Base-by-base conservation (phyloP, 2,888 invertebrate genomes). In the Epistrophe eligans region DNA sequence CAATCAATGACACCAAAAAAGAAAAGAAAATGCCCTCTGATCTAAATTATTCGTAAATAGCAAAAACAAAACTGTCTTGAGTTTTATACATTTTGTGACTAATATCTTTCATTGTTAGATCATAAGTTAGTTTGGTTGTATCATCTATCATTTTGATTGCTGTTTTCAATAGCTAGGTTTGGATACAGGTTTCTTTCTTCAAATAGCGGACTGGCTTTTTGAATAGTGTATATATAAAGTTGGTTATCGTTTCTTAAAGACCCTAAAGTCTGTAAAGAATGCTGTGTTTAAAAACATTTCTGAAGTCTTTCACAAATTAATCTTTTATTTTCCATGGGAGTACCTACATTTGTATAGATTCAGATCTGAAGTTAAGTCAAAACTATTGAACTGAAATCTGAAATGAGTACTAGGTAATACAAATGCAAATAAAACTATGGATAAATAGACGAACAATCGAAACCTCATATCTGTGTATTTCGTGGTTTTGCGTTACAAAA, bases 51-150 rank as follows among this genome's bases (percentile, higher is more conserved):
- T 24, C 40, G 62, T 40, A 62, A 62, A 62, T 62, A 15, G 9
- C 35, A 43, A 40, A 9, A 13, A 24, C 4, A 62, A 43, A 62
- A 62, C 62, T 15, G 43, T 43, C 1, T 38, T 58, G 10, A 15
- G 2, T 28, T 35, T 8, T 38, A 13, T n/a, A n/a, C 13, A 19
- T 40, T 62, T 9, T 43, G 62, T 62, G 62, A 62, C 62, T 62
- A 62, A 62, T 43, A 43, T 62, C 40, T 62, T 40, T 8, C 62
- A 43, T 43, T 60, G 19, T 60, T 43, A 62, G 62, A 62, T 62
- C 62, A 62, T 62, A 62, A 43, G 15, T 43, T 43, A 15, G 62
- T 62, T 62, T 62, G 62, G 62, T 43, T 62, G 62, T 62, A 62
- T 43, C 19, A 43, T 62, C 24, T 62, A 15, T 40, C 19, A 15